These are phyloP conservation scores for Bolinopsis microptera DNA, from an alignment of 37 sponge, comb jelly and placozoan species.

Conservation along the genomic window DNA sequence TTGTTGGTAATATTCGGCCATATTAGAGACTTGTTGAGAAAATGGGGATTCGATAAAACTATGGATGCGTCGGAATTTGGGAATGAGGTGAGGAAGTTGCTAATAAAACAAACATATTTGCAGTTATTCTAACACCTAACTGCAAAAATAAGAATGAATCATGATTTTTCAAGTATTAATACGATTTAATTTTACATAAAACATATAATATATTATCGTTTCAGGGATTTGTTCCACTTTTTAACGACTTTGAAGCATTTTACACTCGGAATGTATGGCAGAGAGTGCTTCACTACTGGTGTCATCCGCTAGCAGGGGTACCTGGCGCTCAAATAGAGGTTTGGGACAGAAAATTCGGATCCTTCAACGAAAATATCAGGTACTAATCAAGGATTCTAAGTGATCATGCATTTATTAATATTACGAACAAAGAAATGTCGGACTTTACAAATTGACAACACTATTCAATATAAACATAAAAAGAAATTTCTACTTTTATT, in stretches of 20 bases:
- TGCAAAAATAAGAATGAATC: background rate
- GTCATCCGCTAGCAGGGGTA: slow-evolving; percentile 81
- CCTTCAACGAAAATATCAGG: slow-evolving; percentile 84
- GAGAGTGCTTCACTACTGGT: slow-evolving; percentile 80
- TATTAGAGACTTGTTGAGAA: slow-evolving; percentile 70
- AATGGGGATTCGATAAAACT: slow-evolving; percentile 23
- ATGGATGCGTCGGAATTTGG: slow-evolving; percentile 34
- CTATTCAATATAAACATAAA: background rate
- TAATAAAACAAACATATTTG: background rate
- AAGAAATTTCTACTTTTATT: background rate
- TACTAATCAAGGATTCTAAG: too few species aligned
- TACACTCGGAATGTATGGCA: slow-evolving; percentile 85
- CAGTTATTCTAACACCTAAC: background rate
- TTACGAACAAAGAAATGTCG: too few species aligned
- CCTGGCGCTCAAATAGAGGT: slow-evolving; percentile 88
- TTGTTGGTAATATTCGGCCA: slow-evolving; percentile 75
- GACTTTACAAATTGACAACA: background rate
- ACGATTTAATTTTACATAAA: background rate
- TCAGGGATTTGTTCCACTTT: slow-evolving; percentile 69
- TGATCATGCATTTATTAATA: too few species aligned
- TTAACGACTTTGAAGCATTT: slow-evolving; percentile 70
- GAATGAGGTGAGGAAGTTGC: slow-evolving; percentile 1
- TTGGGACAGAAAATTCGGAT: slow-evolving; percentile 79
- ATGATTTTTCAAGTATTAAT: too few species aligned
- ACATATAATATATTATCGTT: background rate